Percentiles rank a stretch among this genome's conserved stretches.
phyloP scores from a whole-genome alignment of 92 coral and sea anemone species.

The Phenganax subtilis region DNA sequence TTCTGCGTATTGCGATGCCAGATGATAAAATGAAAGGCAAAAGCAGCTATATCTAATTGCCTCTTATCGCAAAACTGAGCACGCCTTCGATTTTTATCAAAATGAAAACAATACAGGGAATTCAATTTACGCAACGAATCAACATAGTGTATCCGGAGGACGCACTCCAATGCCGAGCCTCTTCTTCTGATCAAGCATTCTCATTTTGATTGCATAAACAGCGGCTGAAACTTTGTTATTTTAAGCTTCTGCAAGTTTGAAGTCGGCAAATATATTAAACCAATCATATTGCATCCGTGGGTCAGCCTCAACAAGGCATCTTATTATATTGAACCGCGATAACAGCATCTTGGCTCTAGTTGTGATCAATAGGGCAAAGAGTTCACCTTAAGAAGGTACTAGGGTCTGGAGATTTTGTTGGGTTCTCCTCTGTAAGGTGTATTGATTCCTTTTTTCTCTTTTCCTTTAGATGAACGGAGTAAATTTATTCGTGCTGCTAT shows the following conservation, averaged over 20 bases:
- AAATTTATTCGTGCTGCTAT: not conserved
- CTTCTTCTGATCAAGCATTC: not conserved
- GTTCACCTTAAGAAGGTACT: not conserved
- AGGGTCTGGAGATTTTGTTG: not conserved
- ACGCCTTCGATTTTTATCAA: slow-evolving; percentile 15
- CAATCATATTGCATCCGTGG: slow-evolving; percentile 25
- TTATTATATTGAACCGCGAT: slow-evolving; percentile 12
- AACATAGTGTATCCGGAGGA: slow-evolving; percentile 9
- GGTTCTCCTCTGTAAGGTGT: not conserved
- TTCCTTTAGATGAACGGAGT: not conserved
- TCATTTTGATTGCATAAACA: slow-evolving; percentile 12
- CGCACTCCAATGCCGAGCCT: not conserved
- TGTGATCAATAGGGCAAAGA: not conserved
- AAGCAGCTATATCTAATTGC: not conserved
- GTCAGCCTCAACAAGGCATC: slow-evolving; percentile 9
- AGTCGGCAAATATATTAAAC: slow-evolving; percentile 4
- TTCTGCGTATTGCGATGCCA: not conserved
- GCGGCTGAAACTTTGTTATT: slow-evolving; percentile 4
- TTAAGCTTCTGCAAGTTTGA: not conserved
- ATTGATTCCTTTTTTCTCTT: not conserved
- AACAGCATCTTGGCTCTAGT: not conserved
- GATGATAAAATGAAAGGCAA: not conserved
- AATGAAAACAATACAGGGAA: not conserved
- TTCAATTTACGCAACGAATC: slow-evolving; percentile 13
- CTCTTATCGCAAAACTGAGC: not conserved